Evolutionary conservation across 1,140 invertebrate genomes (phyloP).

Genomic region (Antheraea pernyi): DNA sequence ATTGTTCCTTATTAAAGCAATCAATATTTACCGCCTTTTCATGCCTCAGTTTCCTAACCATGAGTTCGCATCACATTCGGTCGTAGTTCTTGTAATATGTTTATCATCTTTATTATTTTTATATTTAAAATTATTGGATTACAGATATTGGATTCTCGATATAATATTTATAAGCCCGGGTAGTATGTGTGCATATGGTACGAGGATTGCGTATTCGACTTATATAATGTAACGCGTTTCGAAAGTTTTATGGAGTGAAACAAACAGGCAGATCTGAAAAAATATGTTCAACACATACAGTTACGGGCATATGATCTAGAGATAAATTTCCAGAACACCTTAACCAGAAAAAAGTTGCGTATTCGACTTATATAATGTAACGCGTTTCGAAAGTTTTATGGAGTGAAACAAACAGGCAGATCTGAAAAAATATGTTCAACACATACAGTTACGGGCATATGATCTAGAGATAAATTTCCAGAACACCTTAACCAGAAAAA

Average conservation of each 20-base stretch:
- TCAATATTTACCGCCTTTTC: no score
- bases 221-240: slow-evolving; percentile 30
- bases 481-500: slow-evolving; percentile 65
- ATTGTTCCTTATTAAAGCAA: no score
- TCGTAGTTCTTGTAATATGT: no score
- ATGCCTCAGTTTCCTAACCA: no score
- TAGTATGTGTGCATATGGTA: background rate
- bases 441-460: slow-evolving; percentile 36
- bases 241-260: slow-evolving; percentile 38
- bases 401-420: slow-evolving; percentile 31
- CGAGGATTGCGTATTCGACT: slow-evolving; percentile 21
- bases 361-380: slow-evolving; percentile 22
- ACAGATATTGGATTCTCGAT: no score
- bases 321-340: slow-evolving; percentile 65
- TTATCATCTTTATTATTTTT: no score
- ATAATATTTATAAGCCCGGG: no score
- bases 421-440: slow-evolving; percentile 38
- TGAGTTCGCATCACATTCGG: no score
- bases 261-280: slow-evolving; percentile 35
- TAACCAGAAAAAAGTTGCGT: slow-evolving; percentile 58
- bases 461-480: slow-evolving; percentile 56
- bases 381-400: slow-evolving; percentile 40
- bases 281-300: slow-evolving; percentile 38
- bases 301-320: slow-evolving; percentile 40
- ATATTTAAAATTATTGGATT: no score